Conservation (phyloP, 2,113 vertebrate species). For the Neodon shergylaensis region DNA sequence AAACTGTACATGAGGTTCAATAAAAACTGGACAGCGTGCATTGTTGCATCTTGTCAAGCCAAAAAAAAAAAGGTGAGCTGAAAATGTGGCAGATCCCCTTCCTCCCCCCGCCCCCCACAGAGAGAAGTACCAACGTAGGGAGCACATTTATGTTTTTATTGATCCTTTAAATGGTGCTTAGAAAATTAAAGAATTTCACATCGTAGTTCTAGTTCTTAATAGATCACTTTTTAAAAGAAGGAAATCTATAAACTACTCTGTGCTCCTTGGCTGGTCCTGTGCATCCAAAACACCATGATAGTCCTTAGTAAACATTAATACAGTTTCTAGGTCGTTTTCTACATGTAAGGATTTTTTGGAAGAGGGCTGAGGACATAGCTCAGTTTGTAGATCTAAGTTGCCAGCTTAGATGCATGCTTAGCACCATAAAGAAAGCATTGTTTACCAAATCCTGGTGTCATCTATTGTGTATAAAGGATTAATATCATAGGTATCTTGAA, state of each 20-base stretch:
- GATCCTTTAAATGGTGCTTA: conserved; percentile 70
- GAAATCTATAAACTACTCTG: not conserved
- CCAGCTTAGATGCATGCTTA: not conserved
- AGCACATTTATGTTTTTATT: conserved; percentile 76
- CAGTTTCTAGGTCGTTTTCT: not conserved
- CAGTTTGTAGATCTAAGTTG: not conserved
- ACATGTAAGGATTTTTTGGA: not conserved
- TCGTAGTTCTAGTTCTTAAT: not conserved
- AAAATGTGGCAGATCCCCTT: conserved; percentile 40
- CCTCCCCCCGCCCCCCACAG: not conserved
- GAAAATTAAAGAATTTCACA: not conserved
- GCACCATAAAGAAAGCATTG: not conserved
- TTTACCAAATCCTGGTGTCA: not conserved
- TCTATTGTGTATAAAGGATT: not conserved
- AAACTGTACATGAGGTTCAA: conserved; percentile 81
- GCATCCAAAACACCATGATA: accelerated
- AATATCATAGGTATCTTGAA: not conserved
- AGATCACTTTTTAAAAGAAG: not conserved
- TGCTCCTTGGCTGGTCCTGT: not conserved
- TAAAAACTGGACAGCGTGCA: conserved; percentile 83
- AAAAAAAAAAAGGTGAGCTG: conserved; percentile 38
- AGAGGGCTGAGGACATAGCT: not conserved
- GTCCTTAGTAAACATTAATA: not conserved
- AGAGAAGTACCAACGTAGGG: conserved; percentile 78
- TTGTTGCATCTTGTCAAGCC: conserved; percentile 79